A percentile compares a stretch with the other conserved stretches of the same genome.
phyloP scores from a whole-genome alignment of 2,113 vertebrate genomes.

The Labrus mixtus region DNA sequence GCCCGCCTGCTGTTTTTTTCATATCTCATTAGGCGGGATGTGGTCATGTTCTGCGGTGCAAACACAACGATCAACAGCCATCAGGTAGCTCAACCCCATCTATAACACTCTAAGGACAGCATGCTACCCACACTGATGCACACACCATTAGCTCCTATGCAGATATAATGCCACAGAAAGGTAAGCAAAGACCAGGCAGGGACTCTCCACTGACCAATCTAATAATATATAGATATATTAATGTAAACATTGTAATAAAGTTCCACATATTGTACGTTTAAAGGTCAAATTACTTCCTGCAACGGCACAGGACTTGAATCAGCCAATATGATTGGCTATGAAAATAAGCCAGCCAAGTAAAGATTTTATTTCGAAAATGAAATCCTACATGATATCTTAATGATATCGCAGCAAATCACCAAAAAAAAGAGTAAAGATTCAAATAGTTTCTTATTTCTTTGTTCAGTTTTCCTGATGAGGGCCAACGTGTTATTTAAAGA shows the following conservation, averaged over 20 bases:
- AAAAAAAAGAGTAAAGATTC: no score
- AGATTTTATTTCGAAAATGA: no score
- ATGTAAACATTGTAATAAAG: no score
- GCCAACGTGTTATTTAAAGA: no score
- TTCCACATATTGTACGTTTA: no score
- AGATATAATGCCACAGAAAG: slow-evolving; percentile 40
- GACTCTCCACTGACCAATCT: no score
- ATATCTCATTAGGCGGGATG: slow-evolving; percentile 38
- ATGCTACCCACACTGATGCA: slow-evolving; percentile 7
- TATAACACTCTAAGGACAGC: slow-evolving; percentile 59
- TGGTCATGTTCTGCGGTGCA: slow-evolving; percentile 57
- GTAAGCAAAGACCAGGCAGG: slow-evolving; percentile 21
- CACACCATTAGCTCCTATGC: slow-evolving; percentile 39
- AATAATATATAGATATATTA: no score
- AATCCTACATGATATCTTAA: no score
- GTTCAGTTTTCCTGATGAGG: no score
- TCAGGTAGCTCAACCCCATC: slow-evolving; percentile 53
- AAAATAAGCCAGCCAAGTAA: no score
- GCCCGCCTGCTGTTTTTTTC: slow-evolving; percentile 17
- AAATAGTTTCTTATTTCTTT: no score
- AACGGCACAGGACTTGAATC: not conserved
- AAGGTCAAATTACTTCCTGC: not conserved
- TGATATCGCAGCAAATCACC: no score
- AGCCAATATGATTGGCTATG: not conserved
- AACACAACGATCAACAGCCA: slow-evolving; percentile 55